These are phyloP conservation scores for Pipa parva DNA, from an alignment of 2,113 vertebrate genomes.

Conservation along the genomic window DNA sequence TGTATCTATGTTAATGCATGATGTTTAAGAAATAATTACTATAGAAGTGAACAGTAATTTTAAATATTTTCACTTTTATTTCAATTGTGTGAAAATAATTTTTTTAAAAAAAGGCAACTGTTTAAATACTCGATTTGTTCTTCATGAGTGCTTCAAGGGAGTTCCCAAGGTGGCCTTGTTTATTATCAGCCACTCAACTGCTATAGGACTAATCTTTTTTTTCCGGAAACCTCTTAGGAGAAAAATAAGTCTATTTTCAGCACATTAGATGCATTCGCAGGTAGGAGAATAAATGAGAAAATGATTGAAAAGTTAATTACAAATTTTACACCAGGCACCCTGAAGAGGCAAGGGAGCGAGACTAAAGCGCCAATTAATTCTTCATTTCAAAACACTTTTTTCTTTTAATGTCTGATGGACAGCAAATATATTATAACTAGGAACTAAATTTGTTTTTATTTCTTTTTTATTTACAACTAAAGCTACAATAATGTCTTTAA, in stretches of 20 bases:
- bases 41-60: no score
- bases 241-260: slow-evolving; percentile 34
- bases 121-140: no score
- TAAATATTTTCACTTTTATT: no score
- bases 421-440: slow-evolving; percentile 20
- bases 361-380: slow-evolving; percentile 38
- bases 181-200: slow-evolving; percentile 16
- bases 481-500: slow-evolving; percentile 1
- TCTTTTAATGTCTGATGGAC: slow-evolving; percentile 30
- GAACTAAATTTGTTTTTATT: slow-evolving; percentile 11
- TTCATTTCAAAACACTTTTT: slow-evolving; percentile 32
- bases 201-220: slow-evolving; percentile 36
- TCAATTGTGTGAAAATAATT: no score
- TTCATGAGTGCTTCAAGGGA: slow-evolving; percentile 5
- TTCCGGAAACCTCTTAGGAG: slow-evolving; percentile 36
- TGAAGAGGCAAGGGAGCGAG: slow-evolving; percentile 32
- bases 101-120: no score
- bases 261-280: slow-evolving; percentile 34
- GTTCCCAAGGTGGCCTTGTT: slow-evolving; percentile 4
- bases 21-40: no score
- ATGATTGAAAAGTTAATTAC: slow-evolving; percentile 44
- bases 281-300: slow-evolving; percentile 42
- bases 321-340: slow-evolving; percentile 40
- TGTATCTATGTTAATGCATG: no score
- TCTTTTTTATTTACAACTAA: slow-evolving; percentile 8